A percentile compares a stretch with the other conserved stretches of the same genome.
These are phyloP conservation scores for Podarcis siculus DNA, from an alignment of 2,797 vertebrate genomes.

Conservation along the genomic window DNA sequence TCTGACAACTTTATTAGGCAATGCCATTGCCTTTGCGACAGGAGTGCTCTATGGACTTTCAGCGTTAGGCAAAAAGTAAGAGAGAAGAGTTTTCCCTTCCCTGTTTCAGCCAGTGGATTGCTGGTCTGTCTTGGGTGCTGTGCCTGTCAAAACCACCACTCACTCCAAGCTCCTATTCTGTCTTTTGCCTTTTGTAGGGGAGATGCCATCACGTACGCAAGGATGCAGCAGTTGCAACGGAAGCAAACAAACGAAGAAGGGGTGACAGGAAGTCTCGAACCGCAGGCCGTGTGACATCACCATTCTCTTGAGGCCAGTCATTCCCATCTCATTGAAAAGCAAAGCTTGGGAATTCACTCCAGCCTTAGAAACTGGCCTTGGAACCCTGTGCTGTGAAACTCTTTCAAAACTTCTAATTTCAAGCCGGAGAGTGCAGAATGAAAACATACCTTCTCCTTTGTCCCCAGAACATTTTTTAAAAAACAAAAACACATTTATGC, in stretches of 20 bases:
- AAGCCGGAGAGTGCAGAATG: neutral
- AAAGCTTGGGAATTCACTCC: neutral
- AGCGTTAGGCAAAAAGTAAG: constrained; percentile 95
- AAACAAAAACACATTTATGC: neutral
- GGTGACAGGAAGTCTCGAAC: constrained; percentile 76
- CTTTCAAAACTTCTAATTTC: constrained; percentile 15
- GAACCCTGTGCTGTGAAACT: fast-evolving
- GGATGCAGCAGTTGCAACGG: constrained; percentile 91
- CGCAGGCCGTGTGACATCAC: constrained; percentile 77
- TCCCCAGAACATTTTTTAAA: constrained; percentile 45
- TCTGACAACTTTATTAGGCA: constrained; percentile 93
- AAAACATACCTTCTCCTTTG: constrained; percentile 17
- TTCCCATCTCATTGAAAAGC: neutral
- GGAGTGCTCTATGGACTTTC: constrained; percentile 96
- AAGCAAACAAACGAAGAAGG: constrained; percentile 90
- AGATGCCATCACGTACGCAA: constrained; percentile 90
- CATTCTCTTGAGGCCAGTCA: fast-evolving
- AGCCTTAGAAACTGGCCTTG: constrained; percentile 14
- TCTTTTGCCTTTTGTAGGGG: constrained; percentile 80
- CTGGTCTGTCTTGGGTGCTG: neutral
- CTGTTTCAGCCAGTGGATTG: neutral
- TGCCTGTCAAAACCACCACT: neutral
- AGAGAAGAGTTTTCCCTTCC: neutral
- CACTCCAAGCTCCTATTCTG: fast-evolving
- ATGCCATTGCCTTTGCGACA: constrained; percentile 91